Evolutionary conservation across 2,888 invertebrate species (phyloP).

Genomic region (Epinotia bilunana): DNA sequence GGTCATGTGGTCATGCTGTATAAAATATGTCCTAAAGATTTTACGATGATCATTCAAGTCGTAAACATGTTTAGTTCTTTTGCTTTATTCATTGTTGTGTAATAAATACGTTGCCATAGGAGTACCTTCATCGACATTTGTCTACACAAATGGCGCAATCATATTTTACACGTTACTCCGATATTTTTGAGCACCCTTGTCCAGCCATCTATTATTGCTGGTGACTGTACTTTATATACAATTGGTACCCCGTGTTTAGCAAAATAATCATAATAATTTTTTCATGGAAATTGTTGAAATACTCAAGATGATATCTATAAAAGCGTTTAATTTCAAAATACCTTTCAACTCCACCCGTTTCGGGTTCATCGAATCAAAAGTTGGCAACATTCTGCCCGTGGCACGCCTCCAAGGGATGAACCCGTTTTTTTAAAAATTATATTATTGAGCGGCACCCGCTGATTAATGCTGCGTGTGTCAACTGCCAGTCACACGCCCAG

Average conservation of each 20-base stretch:
- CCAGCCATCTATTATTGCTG: no score
- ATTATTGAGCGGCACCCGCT: conserved; percentile 36
- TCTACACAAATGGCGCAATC: no score
- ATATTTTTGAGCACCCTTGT: no score
- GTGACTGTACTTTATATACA: no score
- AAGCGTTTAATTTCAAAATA: neutral
- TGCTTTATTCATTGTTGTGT: neutral
- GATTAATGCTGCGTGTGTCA: conserved; percentile 52
- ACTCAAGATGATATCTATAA: neutral
- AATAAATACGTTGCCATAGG: neutral
- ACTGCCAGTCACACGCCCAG: conserved; percentile 51
- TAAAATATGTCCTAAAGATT: neutral
- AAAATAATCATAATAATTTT: no score
- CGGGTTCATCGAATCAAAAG: conserved; percentile 10
- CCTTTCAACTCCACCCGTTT: neutral
- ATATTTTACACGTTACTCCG: no score
- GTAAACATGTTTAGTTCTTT: neutral
- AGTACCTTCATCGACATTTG: no score
- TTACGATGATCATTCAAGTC: neutral
- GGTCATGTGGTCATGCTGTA: neutral
- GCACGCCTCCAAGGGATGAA: neutral
- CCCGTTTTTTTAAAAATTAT: conserved; percentile 14
- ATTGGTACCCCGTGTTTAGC: no score
- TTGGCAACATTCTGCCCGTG: conserved; percentile 22
- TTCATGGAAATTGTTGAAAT: no score